Evolutionary conservation across 2,113 vertebrate species (phyloP).

Genomic region (Ctenomys sociabilis): DNA sequence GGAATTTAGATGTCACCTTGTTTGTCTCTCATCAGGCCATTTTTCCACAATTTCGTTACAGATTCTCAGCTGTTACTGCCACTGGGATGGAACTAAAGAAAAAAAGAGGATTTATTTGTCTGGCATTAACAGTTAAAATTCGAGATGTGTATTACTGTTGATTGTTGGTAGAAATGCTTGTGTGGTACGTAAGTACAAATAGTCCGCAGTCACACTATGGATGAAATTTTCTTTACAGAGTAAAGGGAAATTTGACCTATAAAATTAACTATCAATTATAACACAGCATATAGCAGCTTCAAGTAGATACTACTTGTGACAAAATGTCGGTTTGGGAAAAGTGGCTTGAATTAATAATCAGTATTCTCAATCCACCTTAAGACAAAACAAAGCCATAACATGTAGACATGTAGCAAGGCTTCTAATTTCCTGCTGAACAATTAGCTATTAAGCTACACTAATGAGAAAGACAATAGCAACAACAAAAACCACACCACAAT

Average conservation of each 20-base stretch:
- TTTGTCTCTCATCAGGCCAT: not conserved
- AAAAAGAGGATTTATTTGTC: not conserved
- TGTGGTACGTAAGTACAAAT: not conserved
- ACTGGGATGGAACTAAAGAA: not conserved
- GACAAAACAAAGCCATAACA: conserved; percentile 30
- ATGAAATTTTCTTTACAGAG: not conserved
- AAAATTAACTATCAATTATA: conserved; percentile 44
- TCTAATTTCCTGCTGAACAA: conserved; percentile 21
- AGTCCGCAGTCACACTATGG: not conserved
- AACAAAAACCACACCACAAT: conserved; percentile 1
- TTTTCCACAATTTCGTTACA: not conserved
- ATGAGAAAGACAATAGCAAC: conserved; percentile 4
- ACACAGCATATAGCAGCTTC: not conserved
- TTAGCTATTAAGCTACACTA: conserved; percentile 40
- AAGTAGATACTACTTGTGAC: conserved; percentile 36
- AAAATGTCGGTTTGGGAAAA: conserved; percentile 45
- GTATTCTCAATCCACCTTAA: not conserved
- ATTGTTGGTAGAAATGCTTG: not conserved
- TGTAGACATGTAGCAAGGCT: not conserved
- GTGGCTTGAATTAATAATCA: conserved; percentile 49
- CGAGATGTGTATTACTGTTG: not conserved
- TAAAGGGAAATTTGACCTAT: not conserved
- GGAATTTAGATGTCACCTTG: not conserved
- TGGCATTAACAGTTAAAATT: not conserved
- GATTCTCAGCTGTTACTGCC: not conserved